A percentile compares a stretch with the other conserved stretches of the same genome.
Evolutionary conservation across 2,888 invertebrate species (phyloP).

Genomic region (Branchipolynoe longqiensis): DNA sequence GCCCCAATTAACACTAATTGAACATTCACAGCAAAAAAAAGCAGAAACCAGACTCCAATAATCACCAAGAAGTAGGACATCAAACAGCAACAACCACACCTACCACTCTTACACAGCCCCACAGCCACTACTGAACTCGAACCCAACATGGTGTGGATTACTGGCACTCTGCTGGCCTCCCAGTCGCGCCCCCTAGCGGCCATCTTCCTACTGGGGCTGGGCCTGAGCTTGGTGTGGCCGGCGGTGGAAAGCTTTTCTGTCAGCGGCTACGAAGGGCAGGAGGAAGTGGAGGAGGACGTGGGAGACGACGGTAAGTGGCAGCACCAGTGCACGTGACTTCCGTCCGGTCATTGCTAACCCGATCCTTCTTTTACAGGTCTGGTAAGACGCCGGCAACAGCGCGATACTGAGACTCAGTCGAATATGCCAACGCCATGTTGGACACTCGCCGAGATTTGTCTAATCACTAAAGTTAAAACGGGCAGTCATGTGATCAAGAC

Average conservation of each 20-base stretch:
- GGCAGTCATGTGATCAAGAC: too few species aligned
- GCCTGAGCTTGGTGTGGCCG: constrained; percentile 28
- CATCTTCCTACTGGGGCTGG: background rate
- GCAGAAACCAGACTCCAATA: too few species aligned
- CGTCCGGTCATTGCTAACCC: background rate
- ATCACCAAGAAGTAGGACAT: too few species aligned
- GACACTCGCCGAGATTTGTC: too few species aligned
- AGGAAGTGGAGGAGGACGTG: background rate
- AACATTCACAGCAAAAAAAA: constrained; percentile 3
- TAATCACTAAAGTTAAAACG: too few species aligned
- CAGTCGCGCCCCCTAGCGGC: background rate
- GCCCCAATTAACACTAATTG: too few species aligned
- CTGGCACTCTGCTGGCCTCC: background rate
- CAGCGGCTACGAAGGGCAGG: constrained; percentile 24
- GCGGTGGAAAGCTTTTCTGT: constrained; percentile 8
- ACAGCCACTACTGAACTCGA: background rate
- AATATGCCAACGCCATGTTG: too few species aligned
- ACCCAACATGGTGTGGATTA: constrained; percentile 3
- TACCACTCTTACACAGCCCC: background rate
- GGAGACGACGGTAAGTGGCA: background rate
- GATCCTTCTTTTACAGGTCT: background rate
- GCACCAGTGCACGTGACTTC: background rate
- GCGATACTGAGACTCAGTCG: too few species aligned
- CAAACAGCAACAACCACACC: background rate
- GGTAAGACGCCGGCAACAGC: too few species aligned